These are phyloP conservation scores for Caenorhabditis sp. DNA, from an alignment of 2,888 invertebrate genomes.

Conservation along the genomic window DNA sequence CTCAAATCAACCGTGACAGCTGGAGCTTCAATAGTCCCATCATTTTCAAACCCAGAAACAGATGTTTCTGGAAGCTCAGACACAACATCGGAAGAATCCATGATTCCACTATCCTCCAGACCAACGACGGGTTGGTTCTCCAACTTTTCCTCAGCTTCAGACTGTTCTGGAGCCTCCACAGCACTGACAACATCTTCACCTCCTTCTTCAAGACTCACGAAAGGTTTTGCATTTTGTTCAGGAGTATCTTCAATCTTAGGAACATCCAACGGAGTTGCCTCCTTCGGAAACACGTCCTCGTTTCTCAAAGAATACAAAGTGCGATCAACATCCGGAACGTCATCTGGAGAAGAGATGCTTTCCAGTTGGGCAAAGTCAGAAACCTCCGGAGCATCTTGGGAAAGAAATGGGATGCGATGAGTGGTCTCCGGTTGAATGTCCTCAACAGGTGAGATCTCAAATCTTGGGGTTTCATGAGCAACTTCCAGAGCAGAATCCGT, in stretches of 20 bases:
- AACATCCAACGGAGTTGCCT: background rate
- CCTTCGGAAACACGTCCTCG: slow-evolving; percentile 19
- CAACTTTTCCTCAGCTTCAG: background rate
- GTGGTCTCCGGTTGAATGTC: background rate
- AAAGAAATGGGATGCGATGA: background rate
- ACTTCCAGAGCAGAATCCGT: background rate
- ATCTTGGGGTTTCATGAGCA: background rate
- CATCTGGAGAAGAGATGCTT: slow-evolving; percentile 4
- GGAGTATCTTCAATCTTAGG: slow-evolving; percentile 2
- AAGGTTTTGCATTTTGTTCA: background rate
- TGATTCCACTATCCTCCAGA: background rate
- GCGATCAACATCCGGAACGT: slow-evolving; percentile 9
- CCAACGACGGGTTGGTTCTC: background rate
- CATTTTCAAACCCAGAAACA: no score
- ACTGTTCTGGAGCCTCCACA: background rate
- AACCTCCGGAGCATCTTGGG: background rate
- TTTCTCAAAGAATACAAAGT: slow-evolving; percentile 21
- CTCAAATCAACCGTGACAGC: background rate
- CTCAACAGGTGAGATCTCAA: slow-evolving; percentile 7
- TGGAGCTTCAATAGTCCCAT: no score
- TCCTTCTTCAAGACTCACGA: background rate
- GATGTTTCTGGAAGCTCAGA: no score
- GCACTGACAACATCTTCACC: background rate
- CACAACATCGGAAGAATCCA: no score
- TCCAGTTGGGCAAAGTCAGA: slow-evolving; percentile 15